Evolutionary conservation across 2,888 invertebrate species (phyloP), one percentile per base, ranked within the genome.

Genomic region (Drosophila setosimentum): DNA sequence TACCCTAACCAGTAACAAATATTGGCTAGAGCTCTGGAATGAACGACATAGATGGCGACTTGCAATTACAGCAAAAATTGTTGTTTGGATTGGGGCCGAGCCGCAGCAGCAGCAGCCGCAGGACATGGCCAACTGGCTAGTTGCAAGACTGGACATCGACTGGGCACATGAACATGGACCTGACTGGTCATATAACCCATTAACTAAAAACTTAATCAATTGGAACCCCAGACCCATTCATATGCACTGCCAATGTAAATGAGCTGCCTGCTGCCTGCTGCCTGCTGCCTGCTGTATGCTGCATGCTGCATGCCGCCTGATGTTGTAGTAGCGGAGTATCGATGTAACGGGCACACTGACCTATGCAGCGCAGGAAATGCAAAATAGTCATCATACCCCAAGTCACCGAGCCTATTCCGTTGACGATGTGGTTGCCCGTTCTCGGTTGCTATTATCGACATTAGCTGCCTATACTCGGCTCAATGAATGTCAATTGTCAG

Each of bases 151-250:
- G 42, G 42, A 18, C 64, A 63, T 53, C 61, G 61, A 58, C 58
- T 24, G 33, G 54, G 49, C 40, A 27, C 37, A 55, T 50, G 72
- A 58, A 48, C 50, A 51, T 21, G 35, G 49, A 40, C 48, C 58
- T 66, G 48, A 18, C 33, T 69, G 68, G 69, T 63, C 89, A 91
- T 90, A 91, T 91, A 91, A 90, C 91, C 91, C 88, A 91, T 91
- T 91, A 91, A 91, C 89, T 91, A 84, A 87, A 91, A 87, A 89
- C 91, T 91, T 91, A 91, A 91, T 91, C 91, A 91, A 91, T 91
- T 91, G 91, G 91, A 91, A 91, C 89, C 86, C 65, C 80, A 83
- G 55, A 55, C 78, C 50, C 73, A 68, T 73, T 78, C 81, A 77
- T 70, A 77, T 68, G 65, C 77, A 54, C 21, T 73, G 69, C 74